Evolutionary conservation across 2,797 vertebrate genomes (phyloP), one percentile per base, ranked within the genome.

Genomic region (Synaphobranchus kaupii): DNA sequence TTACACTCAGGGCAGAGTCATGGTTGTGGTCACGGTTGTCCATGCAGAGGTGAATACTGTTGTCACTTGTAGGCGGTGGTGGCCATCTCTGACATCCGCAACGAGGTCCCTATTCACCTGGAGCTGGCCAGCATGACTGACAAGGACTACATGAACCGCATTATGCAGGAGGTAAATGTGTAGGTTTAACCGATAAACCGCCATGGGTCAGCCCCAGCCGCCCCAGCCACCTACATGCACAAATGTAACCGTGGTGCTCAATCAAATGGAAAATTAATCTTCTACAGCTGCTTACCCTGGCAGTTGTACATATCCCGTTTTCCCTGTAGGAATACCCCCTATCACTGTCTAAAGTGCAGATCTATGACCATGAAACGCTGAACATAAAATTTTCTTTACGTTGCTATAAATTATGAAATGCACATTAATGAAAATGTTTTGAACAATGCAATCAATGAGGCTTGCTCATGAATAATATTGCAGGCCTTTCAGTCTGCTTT

Each of bases 91-190:
- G 97, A 98, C 85, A 97, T 99, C 83, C 96, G 93, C 4, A 96
- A 93, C 0, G 96, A 97, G 63, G 92, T 98, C 87, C 98, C 98
- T 66, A 93, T 99, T 88, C 99, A 99, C 90, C 94, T 99, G 90
- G 99, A 99, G 94, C 89, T 99, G 95, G 99, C 99, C 31, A 99
- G 98, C 90, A 99, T 99, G 99, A 99, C 98, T 0, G 97, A 99
- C 90, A 95, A 91, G 88, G 97, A 98, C 84, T 97, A 97, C 92
- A 99, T 99, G 99, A 97, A 95, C 93, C 97, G 94, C 92, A 97
- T 99, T 84, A 93, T 98, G 91, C 95, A 97, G 93, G 97, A 99
- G 98, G 99, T 99, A 98, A 95, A 81, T 92, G 93, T 92, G 88
- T 90, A 90, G 88, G 92, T 92, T 92, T 89, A 90, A 50, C 25